Base-by-base conservation (phyloP, 1,140 invertebrate genomes). In the Drosophila burlai region DNA sequence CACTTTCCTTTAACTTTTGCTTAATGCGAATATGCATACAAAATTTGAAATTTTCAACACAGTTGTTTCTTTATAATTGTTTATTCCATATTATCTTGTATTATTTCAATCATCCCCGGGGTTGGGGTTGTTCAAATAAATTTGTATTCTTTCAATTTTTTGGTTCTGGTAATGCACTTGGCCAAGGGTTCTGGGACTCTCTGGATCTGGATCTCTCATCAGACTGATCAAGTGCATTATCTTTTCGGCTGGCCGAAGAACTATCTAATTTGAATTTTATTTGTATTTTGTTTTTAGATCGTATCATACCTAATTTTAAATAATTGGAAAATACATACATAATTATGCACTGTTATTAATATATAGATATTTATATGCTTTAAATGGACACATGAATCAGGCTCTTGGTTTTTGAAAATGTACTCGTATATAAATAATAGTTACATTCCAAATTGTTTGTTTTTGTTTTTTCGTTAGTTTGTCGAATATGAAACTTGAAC, bases 11-110 rank as follows among this genome's bases (percentile, higher is more conserved):
- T 26, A 52, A 65, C 54, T 57, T 73, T 73, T 54, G 66, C 83
- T 80, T 85, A 73, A 50, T 69, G 69, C 67, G 52, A 24, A 68
- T 49, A 81, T 68, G 74, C 82, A 72, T 74, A 77, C 54, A 87
- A 66, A 87, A 87, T 87, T 87, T 87, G 52, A 24, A 87, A 87
- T 87, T 87, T 89, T 81, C 84, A 87, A 87, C 84, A 89, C 84
- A 87, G 84, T 66, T 84, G 65, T 68, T 67, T 76, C 67, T 49
- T 52, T 59, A 50, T 78, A 34, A 59, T 67, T 76, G 40, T 78
- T 77, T 62, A 65, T 59, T 58, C 24, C 59, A 52, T 66, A 64
- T 57, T 57, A 31, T 50, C 42, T 50, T 29, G 38, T 65, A 43
- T 67, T 47, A 42, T 60, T 49, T 72, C n/a, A n/a, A 57, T 68